Evolutionary conservation across 2,888 invertebrate genomes (phyloP), one percentile per base, ranked within the genome.

Genomic region (Junonia oenone): DNA sequence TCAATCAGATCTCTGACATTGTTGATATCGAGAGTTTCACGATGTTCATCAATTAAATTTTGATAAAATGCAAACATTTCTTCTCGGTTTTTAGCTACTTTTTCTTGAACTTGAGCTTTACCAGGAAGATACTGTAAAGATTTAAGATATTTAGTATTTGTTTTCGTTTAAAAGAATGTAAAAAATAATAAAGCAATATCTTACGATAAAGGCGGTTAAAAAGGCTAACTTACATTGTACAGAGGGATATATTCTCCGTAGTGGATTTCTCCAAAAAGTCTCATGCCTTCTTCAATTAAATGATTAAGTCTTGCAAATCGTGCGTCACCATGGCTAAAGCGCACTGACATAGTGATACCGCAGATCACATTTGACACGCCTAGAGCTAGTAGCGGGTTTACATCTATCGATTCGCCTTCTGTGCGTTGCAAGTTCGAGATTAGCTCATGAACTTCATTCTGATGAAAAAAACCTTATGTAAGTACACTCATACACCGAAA

Each of bases 251-350:
- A 97, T 78, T 96, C 96, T 51, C 96, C 94, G 6, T 94, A 94
- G 65, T 94, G 94, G 40, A 97, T 92, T 69, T 95, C 93, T 8
- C 96, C 96, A 72, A 97, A 97, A 0, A 97, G 91, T 55, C 93
- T 92, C 93, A 98, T 97, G 27, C 98, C 98, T 83, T 98, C 97
- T 72, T 97, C 97, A 69, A 97, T 96, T n/a, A 97, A 91, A 63
- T 92, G 89, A 92, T 96, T 96, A 71, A 97, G 95, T 54, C 96
- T 92, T 50, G 92, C 91, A 82, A 97, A 97, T 51, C 94, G 92
- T 4, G 87, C 84, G 75, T 97, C 97, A 50, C 95, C 94, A 64
- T 94, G 93, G 55, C 93, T 92, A 81, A 97, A 98, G 38, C 96
- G 92, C 3, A 96, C 94, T 29, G 96, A 95, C 97, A 98, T 97